These are phyloP conservation scores for Hyposoter dolosus DNA, from an alignment of 2,888 invertebrate species.

Conservation along the genomic window DNA sequence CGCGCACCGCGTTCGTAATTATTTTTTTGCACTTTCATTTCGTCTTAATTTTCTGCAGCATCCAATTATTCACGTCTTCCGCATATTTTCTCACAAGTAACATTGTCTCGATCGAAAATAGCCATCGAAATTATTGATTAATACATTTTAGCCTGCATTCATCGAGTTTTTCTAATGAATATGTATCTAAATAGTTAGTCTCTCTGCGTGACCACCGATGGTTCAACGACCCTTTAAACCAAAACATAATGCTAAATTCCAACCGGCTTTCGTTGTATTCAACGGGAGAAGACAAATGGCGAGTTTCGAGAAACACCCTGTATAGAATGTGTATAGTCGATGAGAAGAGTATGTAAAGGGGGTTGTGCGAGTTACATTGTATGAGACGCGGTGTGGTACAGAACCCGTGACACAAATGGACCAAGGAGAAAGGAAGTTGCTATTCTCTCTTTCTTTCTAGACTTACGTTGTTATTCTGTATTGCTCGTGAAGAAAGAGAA, in stretches of 20 bases:
- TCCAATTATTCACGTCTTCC: background rate
- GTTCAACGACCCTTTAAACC: conserved; percentile 9
- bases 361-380: conserved; percentile 71
- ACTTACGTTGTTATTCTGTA: conserved; percentile 32
- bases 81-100: background rate
- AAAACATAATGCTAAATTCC: conserved; percentile 25
- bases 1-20: background rate
- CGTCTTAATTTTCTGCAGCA: background rate
- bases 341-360: conserved; percentile 30
- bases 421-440: conserved; percentile 61
- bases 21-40: background rate
- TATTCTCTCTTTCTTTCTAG: conserved; percentile 9
- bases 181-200: background rate
- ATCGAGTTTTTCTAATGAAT: background rate
- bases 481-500: conserved; percentile 55
- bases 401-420: conserved; percentile 68
- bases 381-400: conserved; percentile 55
- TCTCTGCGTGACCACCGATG: background rate
- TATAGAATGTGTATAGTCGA: conserved; percentile 12
- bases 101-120: background rate
- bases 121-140: background rate
- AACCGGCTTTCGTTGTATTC: background rate
- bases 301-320: conserved; percentile 28
- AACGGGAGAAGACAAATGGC: conserved; percentile 16
- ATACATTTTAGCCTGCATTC: background rate